Percentiles rank a stretch among this genome's conserved stretches.
phyloP scores from a whole-genome alignment of 2,888 invertebrate genomes.

The Sminthurinus aureus region DNA sequence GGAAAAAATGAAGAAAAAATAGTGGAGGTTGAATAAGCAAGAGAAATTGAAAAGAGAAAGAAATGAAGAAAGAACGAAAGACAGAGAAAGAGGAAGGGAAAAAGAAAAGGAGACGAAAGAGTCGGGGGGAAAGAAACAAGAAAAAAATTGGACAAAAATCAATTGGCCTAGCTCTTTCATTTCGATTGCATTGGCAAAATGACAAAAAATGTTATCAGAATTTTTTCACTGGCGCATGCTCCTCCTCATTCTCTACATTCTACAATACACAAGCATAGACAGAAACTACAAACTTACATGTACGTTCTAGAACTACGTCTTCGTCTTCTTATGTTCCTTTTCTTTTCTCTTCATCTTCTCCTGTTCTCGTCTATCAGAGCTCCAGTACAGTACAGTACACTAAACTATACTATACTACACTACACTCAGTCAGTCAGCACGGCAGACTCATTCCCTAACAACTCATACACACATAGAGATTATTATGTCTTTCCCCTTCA shows the following conservation, averaged over 20 bases:
- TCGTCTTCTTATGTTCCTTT: slow-evolving; percentile 8
- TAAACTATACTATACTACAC: not conserved
- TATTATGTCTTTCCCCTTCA: slow-evolving; percentile 9
- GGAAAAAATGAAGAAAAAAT: slow-evolving; percentile 31
- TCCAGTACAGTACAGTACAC: not conserved
- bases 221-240: slow-evolving; percentile 50
- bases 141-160: slow-evolving; percentile 54
- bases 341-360: slow-evolving; percentile 12
- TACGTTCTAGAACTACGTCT: not conserved
- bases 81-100: not conserved
- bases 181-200: slow-evolving; percentile 56
- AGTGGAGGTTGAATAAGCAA: slow-evolving; percentile 36
- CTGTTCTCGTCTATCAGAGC: slow-evolving; percentile 2
- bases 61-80: slow-evolving; percentile 15
- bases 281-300: not conserved
- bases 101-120: slow-evolving; percentile 5
- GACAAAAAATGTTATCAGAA: slow-evolving; percentile 57
- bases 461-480: slow-evolving; percentile 1
- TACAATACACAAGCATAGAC: not conserved
- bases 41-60: slow-evolving; percentile 17
- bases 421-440: not conserved
- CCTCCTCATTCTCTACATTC: slow-evolving; percentile 11
- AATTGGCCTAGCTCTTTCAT: slow-evolving; percentile 56
- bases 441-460: too few relatives aligned
- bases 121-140: slow-evolving; percentile 39